A percentile compares a stretch with the other conserved stretches of the same genome.
These are phyloP conservation scores for Piliocolobus tephrosceles DNA, from an alignment of 2,113 vertebrate species.

Conservation along the genomic window DNA sequence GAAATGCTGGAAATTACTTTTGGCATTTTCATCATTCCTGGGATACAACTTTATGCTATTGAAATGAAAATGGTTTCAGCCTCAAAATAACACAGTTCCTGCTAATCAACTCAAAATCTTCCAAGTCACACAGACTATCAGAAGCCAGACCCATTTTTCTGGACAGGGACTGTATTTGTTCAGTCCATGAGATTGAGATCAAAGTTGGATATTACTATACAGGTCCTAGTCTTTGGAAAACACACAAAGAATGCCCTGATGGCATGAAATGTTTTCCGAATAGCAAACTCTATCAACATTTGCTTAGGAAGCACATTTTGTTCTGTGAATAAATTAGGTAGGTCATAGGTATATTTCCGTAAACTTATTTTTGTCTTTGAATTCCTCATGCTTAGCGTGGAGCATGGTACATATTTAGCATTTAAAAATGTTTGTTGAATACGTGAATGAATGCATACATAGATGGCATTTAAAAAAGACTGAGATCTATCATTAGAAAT, in stretches of 20 bases:
- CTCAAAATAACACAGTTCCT: constrained; percentile 74
- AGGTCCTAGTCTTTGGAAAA: constrained; percentile 54
- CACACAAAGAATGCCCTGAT: constrained; percentile 8
- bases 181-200: constrained; percentile 52
- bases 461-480: constrained; percentile 41
- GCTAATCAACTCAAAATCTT: constrained; percentile 69
- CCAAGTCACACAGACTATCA: constrained; percentile 73
- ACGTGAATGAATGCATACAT: constrained; percentile 13
- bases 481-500: constrained; percentile 41
- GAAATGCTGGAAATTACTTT: constrained; percentile 74
- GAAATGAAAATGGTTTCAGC: constrained; percentile 62
- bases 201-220: constrained; percentile 64
- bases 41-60: constrained; percentile 69
- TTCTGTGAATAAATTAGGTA: constrained; percentile 29
- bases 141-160: constrained; percentile 69
- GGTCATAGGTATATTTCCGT: constrained; percentile 33
- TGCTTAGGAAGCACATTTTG: constrained; percentile 57
- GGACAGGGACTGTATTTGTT: constrained; percentile 53
- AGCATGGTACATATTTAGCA: constrained; percentile 15
- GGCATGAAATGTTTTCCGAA: constrained; percentile 23
- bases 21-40: constrained; percentile 69
- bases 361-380: background rate
- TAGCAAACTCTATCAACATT: constrained; percentile 34
- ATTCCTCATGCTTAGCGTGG: background rate
- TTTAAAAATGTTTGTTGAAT: constrained; percentile 40